Evolutionary conservation across 2,113 vertebrate genomes (phyloP).

Genomic region (Vombatus ursinus): DNA sequence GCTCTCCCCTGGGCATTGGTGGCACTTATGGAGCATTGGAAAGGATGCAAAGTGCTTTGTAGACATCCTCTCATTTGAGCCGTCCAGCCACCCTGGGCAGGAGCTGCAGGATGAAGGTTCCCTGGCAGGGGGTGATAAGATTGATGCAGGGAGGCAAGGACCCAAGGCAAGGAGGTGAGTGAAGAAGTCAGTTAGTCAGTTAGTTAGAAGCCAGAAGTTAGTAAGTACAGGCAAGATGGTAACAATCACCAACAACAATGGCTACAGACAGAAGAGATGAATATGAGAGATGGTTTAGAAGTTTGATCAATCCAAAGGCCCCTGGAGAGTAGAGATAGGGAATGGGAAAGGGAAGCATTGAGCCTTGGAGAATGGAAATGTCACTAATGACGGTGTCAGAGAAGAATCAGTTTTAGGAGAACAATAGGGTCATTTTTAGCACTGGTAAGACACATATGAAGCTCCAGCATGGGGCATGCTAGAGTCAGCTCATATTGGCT

Average conservation of each 20-base stretch:
- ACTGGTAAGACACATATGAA: not conserved
- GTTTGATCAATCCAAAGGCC: not conserved
- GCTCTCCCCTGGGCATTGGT: not conserved
- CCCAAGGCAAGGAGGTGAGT: not conserved
- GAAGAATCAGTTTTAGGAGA: not conserved
- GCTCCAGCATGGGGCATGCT: no score
- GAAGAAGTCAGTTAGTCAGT: not conserved
- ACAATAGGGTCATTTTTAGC: not conserved
- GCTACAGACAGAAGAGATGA: not conserved
- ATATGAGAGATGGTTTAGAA: not conserved
- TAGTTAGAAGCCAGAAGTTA: no score
- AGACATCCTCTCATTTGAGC: not conserved
- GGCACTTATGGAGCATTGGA: not conserved
- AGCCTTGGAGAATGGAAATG: not conserved
- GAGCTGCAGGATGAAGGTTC: no score
- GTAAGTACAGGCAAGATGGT: not conserved
- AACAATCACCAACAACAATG: not conserved
- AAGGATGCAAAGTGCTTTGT: not conserved
- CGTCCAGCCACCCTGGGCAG: no score
- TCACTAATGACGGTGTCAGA: not conserved
- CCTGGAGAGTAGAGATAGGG: not conserved
- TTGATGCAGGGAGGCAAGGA: no score
- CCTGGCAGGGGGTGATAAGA: no score
- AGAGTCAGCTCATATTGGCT: not conserved
- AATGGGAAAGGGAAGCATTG: not conserved